Percentiles rank a stretch among this genome's conserved stretches.
Conservation (phyloP, 2,113 vertebrate genomes). For the Tragelaphus imberbis region DNA sequence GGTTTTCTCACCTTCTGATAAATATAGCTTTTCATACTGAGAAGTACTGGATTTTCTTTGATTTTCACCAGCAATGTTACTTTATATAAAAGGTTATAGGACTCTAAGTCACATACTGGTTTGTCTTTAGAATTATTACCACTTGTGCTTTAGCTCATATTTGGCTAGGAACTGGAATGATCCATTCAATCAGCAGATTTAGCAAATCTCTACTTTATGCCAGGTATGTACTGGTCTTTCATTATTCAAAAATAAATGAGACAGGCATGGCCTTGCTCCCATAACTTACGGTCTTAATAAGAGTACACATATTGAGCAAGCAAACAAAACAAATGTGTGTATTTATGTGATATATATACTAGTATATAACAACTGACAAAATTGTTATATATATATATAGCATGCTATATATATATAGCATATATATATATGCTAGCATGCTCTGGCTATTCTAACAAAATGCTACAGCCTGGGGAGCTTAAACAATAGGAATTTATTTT, state of each 20-base stretch:
- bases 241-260: fast-evolving
- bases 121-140: neutral
- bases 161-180: neutral
- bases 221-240: neutral
- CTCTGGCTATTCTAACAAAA: neutral
- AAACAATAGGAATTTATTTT: neutral
- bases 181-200: neutral
- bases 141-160: neutral
- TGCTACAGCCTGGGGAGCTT: no score
- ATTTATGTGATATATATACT: neutral
- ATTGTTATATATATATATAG: neutral
- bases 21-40: neutral
- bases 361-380: neutral
- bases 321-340: neutral
- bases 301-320: neutral
- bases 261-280: neutral
- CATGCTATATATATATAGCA: no score
- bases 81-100: neutral
- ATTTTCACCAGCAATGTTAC: neutral
- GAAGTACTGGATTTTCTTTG: neutral
- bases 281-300: neutral
- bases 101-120: neutral
- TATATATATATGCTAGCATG: neutral
- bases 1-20: neutral
- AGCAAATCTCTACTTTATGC: no score